Evolutionary conservation across 1,140 invertebrate species (phyloP), one percentile per base, ranked within the genome.

Genomic region (Drosophila nikananu): DNA sequence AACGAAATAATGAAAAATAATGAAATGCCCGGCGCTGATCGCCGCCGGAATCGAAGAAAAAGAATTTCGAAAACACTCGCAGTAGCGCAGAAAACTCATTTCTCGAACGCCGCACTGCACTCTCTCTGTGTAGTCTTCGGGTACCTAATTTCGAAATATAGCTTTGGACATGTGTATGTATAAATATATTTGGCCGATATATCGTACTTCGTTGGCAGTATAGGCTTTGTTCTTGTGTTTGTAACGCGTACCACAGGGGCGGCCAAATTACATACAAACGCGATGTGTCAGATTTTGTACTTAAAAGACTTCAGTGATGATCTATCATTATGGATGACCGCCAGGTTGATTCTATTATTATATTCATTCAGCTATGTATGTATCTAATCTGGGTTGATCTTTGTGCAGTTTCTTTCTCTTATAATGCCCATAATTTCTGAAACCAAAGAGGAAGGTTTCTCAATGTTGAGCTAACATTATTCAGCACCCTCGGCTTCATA

Each of bases 1-100:
- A 35, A 49, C 64, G 64, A 78, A 77, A 77, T 78, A 70, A 77
- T 77, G 75, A 77, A 77, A 73, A 72, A 52, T 72, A 73, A 61
- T 74, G 71, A 73, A 77, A 78, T 55, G 62, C 74, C 75, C 57
- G 52, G 74, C 41, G 48, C 30, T 39, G 54, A 52, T 57, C 72
- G 72, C 39, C 70, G 21, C 21, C 54, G 54, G 54, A 60, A 67
- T 59, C 46, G 72, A 46, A 57, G 35, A 37, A 46, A 57, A 76
- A 66, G 21, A 39, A 48, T 68, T 68, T 78, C 75, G 75, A 77
- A 77, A 77, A 77, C 39, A 39, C 55, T 72, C 67, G 49, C 30
- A 57, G 62, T 19, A 51, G 68, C 52, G 25, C 39, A 55, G 62
- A 77, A 77, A 77, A 58, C 44, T 46, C 67, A 42, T 51, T 37